Conservation (phyloP, 2,888 invertebrate genomes). For the Zygaena filipendulae region DNA sequence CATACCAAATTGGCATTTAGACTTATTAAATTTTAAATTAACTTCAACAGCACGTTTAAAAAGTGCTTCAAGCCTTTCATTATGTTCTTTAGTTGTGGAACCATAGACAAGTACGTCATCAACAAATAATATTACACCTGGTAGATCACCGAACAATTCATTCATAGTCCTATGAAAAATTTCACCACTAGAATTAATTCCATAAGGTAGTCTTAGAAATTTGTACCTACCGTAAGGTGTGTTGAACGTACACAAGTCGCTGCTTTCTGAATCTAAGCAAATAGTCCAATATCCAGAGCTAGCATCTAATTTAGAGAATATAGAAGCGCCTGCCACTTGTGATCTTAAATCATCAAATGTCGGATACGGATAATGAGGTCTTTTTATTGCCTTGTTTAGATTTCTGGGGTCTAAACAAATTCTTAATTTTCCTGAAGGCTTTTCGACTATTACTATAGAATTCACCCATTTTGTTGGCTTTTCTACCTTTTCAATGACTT, state of each 20-base stretch:
- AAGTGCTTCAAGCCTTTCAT: constrained; percentile 6
- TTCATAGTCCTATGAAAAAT: constrained; percentile 12
- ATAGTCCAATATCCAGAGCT: constrained; percentile 14
- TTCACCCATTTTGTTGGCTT: constrained; percentile 16
- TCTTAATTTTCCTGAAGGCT: constrained; percentile 13
- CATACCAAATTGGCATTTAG: constrained; percentile 12
- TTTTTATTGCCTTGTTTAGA: constrained; percentile 8
- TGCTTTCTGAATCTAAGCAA: constrained; percentile 5
- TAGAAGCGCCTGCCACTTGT: constrained; percentile 5
- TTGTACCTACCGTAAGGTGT: constrained; percentile 14
- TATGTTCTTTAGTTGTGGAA: constrained; percentile 5
- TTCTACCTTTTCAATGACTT: constrained; percentile 10
- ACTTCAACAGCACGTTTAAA: constrained; percentile 8
- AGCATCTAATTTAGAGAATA: constrained; percentile 11
- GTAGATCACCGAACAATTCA: background rate
- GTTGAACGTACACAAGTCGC: constrained; percentile 9
- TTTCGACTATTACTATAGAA: constrained; percentile 11
- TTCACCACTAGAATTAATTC: constrained; percentile 15
- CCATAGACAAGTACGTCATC: constrained; percentile 10
- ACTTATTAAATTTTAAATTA: constrained; percentile 13
- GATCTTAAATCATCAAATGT: constrained; percentile 9
- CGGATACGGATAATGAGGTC: constrained; percentile 8
- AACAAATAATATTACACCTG: constrained; percentile 1
- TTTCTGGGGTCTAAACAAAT: constrained; percentile 12
- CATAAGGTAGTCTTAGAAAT: constrained; percentile 14